Evolutionary conservation across 1,140 invertebrate species (phyloP), one percentile per base, ranked within the genome.

Genomic region (Hylyphantes graminicola): DNA sequence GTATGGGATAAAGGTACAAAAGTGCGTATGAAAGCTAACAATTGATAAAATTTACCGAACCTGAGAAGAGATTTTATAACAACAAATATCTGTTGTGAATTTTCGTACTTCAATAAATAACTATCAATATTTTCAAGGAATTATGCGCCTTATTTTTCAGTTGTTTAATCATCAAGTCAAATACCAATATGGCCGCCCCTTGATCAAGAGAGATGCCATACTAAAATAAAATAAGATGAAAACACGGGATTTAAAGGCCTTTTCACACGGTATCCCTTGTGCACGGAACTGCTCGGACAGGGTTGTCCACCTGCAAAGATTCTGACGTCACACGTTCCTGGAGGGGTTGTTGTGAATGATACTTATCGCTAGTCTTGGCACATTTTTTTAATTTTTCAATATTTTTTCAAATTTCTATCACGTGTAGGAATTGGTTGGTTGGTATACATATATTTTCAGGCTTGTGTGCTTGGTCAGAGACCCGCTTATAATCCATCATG

Each of bases 151-250:
- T 57, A 74, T 15, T 50, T 57, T 74, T 57, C 11, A 35, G 17
- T 35, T 59, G 19, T 74, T 74, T 74, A 74, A 74, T 74, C 72
- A 74, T 57, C 72, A 35, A 35, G 5, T 74, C 15, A 57, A 74
- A 48, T 21, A 57, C 17, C 72, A 74, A 74, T 74, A 74, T 74
- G 72, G 72, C 72, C 72, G 51, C 72, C 72, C 72, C 72, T 74
- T 50, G n/a, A 21, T 35, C 35, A 74, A 57, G 13, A 15, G 19
- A 51, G 72, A 19, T 74, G 72, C 72, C 72, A 74, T 35, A 35
- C 35, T 35, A 57, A 57, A 73, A 11, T 35, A 57, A 19, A 74
- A 35, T 57, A 53, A 15, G 7, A 53, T 63, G 13, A 63, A 63
- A 63, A 63, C 59, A 63, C 35, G 35, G 35, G 35, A 35, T 35